phyloP scores from a whole-genome alignment of 2,113 vertebrate species.

The Ochotona curzoniae region DNA sequence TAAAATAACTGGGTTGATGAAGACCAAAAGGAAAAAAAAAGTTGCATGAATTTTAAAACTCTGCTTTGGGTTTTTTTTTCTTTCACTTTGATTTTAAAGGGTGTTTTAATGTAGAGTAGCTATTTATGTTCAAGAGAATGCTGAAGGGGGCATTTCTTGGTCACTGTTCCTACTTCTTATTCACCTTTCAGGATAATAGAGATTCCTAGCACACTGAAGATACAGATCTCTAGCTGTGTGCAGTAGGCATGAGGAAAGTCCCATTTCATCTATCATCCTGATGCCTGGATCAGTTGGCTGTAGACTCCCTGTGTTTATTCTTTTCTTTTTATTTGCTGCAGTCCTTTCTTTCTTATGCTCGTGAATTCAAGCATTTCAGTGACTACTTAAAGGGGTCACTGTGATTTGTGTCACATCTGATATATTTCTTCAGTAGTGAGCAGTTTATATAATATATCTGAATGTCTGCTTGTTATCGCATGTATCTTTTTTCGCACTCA shows the following conservation, averaged over 20 bases:
- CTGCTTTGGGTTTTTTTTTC: conserved; percentile 64
- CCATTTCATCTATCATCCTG: neutral
- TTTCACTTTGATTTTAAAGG: conserved; percentile 50
- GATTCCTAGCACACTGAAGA: conserved; percentile 12
- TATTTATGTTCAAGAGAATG: neutral
- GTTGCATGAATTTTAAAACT: conserved; percentile 45
- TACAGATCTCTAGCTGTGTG: neutral
- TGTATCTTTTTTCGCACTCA: conserved; percentile 18
- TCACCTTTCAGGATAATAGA: conserved; percentile 23
- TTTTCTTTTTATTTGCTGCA: neutral
- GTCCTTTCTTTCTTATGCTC: neutral
- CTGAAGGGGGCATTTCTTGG: neutral
- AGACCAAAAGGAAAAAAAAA: conserved; percentile 58
- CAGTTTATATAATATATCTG: neutral
- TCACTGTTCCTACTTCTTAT: no score
- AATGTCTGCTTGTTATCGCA: neutral
- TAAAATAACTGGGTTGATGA: conserved; percentile 71
- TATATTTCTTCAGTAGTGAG: neutral
- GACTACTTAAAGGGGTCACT: neutral
- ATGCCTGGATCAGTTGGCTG: neutral
- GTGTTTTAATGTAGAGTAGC: conserved; percentile 36
- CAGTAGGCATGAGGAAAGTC: neutral
- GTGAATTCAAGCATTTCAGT: neutral
- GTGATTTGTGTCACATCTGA: neutral
- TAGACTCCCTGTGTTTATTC: neutral